A percentile compares a stretch with the other conserved stretches of the same genome.
phyloP scores from a whole-genome alignment of 2,888 invertebrate species.

The Zele albiditarsus region DNA sequence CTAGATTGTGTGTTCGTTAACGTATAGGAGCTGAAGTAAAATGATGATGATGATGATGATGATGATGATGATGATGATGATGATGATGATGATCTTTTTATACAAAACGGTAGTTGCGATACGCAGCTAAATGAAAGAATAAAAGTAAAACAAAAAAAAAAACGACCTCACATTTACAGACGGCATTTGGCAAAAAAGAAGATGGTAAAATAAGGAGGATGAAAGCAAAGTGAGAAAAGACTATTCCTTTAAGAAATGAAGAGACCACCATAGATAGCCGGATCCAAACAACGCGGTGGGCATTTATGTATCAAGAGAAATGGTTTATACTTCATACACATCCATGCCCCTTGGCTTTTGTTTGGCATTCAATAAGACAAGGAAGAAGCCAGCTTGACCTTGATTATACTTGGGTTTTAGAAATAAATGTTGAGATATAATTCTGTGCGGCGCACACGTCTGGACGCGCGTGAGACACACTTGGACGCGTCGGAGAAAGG shows the following conservation, averaged over 20 bases:
- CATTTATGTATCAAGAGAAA: conserved; percentile 1
- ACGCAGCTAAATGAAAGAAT: background rate
- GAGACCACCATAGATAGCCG: conserved; percentile 7
- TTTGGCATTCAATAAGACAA: conserved; percentile 28
- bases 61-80: no score
- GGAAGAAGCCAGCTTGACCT: conserved; percentile 36
- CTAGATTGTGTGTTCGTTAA: background rate
- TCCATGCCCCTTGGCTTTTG: conserved; percentile 24
- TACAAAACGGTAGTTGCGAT: conserved; percentile 8
- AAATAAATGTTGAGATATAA: conserved; percentile 25
- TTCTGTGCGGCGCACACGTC: background rate
- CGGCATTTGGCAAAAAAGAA: background rate
- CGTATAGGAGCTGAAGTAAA: background rate
- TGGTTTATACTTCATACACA: background rate
- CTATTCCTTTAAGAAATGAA: conserved; percentile 7
- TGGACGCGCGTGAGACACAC: conserved; percentile 24
- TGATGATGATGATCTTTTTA: background rate
- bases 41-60: background rate
- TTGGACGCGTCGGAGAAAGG: conserved; percentile 34
- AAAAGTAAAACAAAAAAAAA: background rate
- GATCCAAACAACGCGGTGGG: conserved; percentile 9
- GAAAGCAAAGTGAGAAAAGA: conserved; percentile 2
- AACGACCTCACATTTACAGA: background rate
- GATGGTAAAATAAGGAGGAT: background rate
- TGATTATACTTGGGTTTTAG: conserved; percentile 40